Base-by-base conservation (phyloP, 2,888 invertebrate species). In the Ferrisia virgata region DNA sequence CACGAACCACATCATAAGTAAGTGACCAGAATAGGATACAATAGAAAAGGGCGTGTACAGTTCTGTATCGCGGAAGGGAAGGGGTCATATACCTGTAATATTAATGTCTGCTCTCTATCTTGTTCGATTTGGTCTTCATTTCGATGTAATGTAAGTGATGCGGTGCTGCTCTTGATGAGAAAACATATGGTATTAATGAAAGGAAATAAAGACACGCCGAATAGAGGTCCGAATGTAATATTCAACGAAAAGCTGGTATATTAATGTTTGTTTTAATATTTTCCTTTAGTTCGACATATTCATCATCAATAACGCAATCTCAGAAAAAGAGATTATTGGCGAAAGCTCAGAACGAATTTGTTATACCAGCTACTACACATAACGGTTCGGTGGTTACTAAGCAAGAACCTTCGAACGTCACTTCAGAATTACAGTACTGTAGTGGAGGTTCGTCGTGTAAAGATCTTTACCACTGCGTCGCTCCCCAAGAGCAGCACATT, bases 321-420 rank as follows among this genome's bases (percentile, higher is more conserved):
- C 96, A 96, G 89, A 96, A 96, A 92, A 96, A 96, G 89, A 92
- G 96, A 36, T 90, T 96, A 83, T 89, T 96, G 86, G 96, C 96
- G 83, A 95, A 96, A 89, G 95, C 95, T 79, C 95, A 96, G 88
- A 93, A 92, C 22, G 93, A 94, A 87, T 93, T 93, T 87, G 47
- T 83, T 31, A 83, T 83, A 76, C 86, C 88, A 87, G 82, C 86
- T 86, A 85, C 87, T 87, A 53, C 53, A 22, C 53, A 53, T 53
- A 82, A 86, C 86, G 36, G 87, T 86, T 86, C 86, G 85, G 89
- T 91, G 40, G 90, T 91, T 53, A 91, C 93, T 0, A 93, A 92
- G 87, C 92, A 86, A 91, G 93, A 88, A 89, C 92, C 86, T 90
- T 91, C 85, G 88, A 89, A 85, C 82, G 58, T 58, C 53, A 36